phyloP scores from a whole-genome alignment of 1,140 invertebrate species.

The Drosophila rhopaloa region DNA sequence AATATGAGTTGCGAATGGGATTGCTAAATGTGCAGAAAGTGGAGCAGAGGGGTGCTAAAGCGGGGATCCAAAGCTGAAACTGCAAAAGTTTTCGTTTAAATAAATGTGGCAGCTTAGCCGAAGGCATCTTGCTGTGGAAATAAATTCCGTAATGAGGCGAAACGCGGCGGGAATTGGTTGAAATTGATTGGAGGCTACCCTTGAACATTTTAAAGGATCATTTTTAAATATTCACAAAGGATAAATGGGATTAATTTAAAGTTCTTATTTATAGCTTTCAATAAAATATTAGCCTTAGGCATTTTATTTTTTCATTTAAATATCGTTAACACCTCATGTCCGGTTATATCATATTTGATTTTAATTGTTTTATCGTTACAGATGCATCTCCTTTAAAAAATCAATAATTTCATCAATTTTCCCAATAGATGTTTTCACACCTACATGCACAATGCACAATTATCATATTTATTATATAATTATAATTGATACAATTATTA shows the following conservation, averaged over 20 bases:
- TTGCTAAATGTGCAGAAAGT: constrained; percentile 42
- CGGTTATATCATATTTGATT: not conserved
- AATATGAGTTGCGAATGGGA: constrained; percentile 79
- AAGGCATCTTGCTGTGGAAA: constrained; percentile 28
- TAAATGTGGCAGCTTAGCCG: constrained; percentile 57
- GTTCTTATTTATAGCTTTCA: no score
- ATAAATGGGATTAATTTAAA: no score
- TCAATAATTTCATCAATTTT: not conserved
- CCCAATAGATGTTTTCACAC: not conserved
- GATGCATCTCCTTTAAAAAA: not conserved
- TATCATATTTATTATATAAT: no score
- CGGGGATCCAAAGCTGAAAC: not conserved
- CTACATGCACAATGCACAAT: not conserved
- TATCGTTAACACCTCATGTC: not conserved
- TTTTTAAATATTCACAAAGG: no score
- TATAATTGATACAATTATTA: no score
- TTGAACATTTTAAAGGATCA: constrained; percentile 6
- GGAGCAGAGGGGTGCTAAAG: not conserved
- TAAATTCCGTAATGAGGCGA: constrained; percentile 43
- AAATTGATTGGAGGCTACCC: constrained; percentile 34
- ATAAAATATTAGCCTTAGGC: no score
- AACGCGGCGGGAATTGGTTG: constrained; percentile 20
- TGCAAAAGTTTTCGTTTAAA: constrained; percentile 56
- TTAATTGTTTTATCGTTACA: not conserved
- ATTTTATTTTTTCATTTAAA: no score